Percentiles rank a stretch among this genome's conserved stretches.
phyloP scores from a whole-genome alignment of 2,888 invertebrate species.

The Synanthedon andrenaeformis region DNA sequence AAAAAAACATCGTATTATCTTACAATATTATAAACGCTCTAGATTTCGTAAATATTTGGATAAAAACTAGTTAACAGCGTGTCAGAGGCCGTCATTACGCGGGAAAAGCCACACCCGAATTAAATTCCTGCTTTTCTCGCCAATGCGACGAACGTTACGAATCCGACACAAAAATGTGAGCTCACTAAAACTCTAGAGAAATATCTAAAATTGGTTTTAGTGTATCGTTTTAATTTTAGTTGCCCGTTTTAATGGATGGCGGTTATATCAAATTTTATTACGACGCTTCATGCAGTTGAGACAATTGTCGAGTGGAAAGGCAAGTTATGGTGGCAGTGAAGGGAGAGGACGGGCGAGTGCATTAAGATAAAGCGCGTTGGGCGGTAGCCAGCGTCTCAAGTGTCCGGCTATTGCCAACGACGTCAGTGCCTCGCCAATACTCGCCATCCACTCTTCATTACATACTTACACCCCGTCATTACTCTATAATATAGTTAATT shows the following conservation, averaged over 20 bases:
- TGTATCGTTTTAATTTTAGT: constrained; percentile 12
- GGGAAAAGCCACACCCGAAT: constrained; percentile 50
- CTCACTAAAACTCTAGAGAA: constrained; percentile 21
- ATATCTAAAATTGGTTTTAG: constrained; percentile 30
- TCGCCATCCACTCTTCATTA: too few species aligned
- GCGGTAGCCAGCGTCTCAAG: constrained; percentile 60
- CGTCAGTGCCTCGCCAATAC: not conserved
- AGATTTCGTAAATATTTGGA: constrained; percentile 35
- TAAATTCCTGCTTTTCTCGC: constrained; percentile 53
- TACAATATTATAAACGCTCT: constrained; percentile 21
- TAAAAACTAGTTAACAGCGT: constrained; percentile 40
- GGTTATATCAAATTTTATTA: constrained; percentile 4
- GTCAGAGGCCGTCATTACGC: constrained; percentile 52
- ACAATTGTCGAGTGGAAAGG: constrained; percentile 47
- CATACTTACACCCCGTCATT: constrained; percentile 3
- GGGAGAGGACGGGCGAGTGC: constrained; percentile 50
- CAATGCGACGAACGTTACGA: constrained; percentile 21
- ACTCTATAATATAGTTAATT: not conserved
- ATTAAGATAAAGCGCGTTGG: constrained; percentile 64
- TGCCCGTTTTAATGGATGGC: not conserved
- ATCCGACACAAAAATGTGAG: constrained; percentile 27
- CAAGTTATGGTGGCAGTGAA: constrained; percentile 47
- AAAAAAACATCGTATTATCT: too few species aligned
- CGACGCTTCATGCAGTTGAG: constrained; percentile 30
- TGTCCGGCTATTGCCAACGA: constrained; percentile 47